These are phyloP conservation scores for Solenopsis fugax DNA, from an alignment of 1,140 invertebrate genomes.

Conservation along the genomic window DNA sequence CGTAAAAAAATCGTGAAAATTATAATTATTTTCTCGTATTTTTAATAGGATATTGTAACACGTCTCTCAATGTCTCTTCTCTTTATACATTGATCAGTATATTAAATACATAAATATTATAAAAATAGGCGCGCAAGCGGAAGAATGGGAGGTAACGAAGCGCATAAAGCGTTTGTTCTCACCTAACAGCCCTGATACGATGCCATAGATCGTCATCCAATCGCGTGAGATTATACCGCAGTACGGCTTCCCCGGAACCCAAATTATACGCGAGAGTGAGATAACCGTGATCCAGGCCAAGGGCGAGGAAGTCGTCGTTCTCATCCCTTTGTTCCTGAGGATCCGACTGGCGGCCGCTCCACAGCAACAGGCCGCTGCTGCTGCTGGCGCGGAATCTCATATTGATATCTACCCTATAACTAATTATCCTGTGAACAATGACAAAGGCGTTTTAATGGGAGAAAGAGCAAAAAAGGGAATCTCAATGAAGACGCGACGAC, in stretches of 20 bases:
- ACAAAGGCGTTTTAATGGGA: not conserved
- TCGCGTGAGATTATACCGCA: slow-evolving; percentile 94
- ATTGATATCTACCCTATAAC: slow-evolving; percentile 93
- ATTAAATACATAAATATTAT: slow-evolving; percentile 40
- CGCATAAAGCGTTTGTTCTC: slow-evolving; percentile 67
- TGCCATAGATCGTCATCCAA: slow-evolving; percentile 98
- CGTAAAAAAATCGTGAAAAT: not conserved
- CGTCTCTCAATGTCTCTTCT: not conserved
- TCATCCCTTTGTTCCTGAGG: slow-evolving; percentile 86
- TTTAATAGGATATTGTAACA: not conserved
- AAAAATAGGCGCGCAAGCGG: slow-evolving; percentile 33
- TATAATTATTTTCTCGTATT: not conserved
- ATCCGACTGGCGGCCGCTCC: slow-evolving; percentile 92
- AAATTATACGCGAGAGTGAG: slow-evolving; percentile 91
- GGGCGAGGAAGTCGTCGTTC: slow-evolving; percentile 92
- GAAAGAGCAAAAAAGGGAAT: not conserved
- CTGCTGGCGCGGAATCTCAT: slow-evolving; percentile 91
- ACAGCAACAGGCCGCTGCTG: slow-evolving; percentile 94
- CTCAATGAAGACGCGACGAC: not conserved
- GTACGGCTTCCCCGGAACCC: slow-evolving; percentile 92
- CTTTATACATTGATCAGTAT: slow-evolving; percentile 1
- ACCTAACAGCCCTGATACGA: slow-evolving; percentile 95
- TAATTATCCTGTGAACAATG: slow-evolving; percentile 89
- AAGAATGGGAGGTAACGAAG: slow-evolving; percentile 43
- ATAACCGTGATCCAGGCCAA: slow-evolving; percentile 93